Evolutionary conservation across 2,888 invertebrate genomes (phyloP).

Genomic region (Dastarcus helophoroides): DNA sequence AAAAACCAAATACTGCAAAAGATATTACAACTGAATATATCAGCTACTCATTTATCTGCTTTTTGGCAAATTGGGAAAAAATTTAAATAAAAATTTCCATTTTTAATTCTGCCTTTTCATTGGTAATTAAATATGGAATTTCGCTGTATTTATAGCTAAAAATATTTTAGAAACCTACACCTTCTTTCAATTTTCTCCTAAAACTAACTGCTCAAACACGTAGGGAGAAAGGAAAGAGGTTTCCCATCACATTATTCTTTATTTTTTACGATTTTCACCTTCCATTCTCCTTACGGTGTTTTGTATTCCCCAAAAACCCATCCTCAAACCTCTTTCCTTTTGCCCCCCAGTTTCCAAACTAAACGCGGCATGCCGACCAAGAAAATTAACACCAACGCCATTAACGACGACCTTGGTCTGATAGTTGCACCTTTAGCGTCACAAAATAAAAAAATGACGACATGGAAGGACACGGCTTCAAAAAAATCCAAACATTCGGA

Average conservation of each 20-base stretch:
- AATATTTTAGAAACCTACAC: not conserved
- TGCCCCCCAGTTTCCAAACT: conserved; percentile 20
- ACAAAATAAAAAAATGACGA: conserved; percentile 18
- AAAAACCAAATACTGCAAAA: no score
- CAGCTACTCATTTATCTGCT: no score
- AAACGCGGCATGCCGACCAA: conserved; percentile 18
- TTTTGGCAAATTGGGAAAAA: no score
- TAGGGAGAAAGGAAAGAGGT: conserved; percentile 33
- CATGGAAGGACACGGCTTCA: conserved; percentile 25
- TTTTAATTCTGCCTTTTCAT: no score
- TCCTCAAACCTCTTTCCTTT: conserved; percentile 25
- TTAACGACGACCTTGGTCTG: conserved; percentile 31
- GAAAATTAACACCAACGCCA: conserved; percentile 32
- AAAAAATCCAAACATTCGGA: conserved; percentile 5
- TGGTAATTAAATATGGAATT: no score
- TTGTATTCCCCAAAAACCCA: conserved; percentile 8
- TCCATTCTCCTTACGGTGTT: conserved; percentile 28
- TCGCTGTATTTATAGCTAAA: not conserved
- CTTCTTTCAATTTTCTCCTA: not conserved
- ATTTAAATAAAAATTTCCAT: no score
- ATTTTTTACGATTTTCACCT: conserved; percentile 6
- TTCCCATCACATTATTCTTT: conserved; percentile 10
- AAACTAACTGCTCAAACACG: conserved; percentile 6
- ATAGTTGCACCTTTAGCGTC: conserved; percentile 26
- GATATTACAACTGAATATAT: no score